Base-by-base conservation (phyloP, 1,140 invertebrate species). In the Saccostrea glomerata region DNA sequence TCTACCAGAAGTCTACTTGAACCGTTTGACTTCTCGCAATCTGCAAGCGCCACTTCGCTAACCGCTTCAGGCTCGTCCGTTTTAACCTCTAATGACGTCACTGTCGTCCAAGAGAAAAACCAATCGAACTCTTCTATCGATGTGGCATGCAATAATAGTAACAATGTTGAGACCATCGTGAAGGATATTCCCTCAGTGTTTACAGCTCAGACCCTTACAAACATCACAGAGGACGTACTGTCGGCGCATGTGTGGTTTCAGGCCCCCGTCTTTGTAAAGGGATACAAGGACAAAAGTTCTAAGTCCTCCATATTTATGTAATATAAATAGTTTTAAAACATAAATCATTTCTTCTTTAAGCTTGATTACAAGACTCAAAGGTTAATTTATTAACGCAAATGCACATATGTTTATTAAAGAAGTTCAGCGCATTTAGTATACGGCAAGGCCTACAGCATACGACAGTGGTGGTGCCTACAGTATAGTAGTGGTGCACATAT, bases 241-340 rank as follows among this genome's bases (percentile, higher is more conserved):
- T 77, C 70, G 2, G 23, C 70, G 11, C 36, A 36, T 77, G 25
- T 77, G 23, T 77, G 70, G 70, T 77, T 77, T 77, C 70, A 77
- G 30, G 70, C 70, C 25, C 70, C 70, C 4, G 25, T 77, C 30
- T 77, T 77, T 77, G 70, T 77, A 12, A 77, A 77, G 25, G 70
- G 70, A 15, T 77, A 77, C 70, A 77, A 30, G 25, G 70, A 77
- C 70, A 77, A 77, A 36, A 77, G 70, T 13, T 77, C 70, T 12
- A 77, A 77, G 11, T 30, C 23, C 25, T 25, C 70, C 30, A 77
- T 77, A 77, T 77, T 77, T 36, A 77, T 77, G 70, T 77, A 77
- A 30, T 15, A 30, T 77, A 30, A 20, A 20, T 60, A 60, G 7
- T 17, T 17, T 17, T 60, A 60, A 20, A 60, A 4, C 58, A 4